Evolutionary conservation across 2,888 invertebrate genomes (phyloP), one percentile per base, ranked within the genome.

Genomic region (Nemotelus nigrinus): DNA sequence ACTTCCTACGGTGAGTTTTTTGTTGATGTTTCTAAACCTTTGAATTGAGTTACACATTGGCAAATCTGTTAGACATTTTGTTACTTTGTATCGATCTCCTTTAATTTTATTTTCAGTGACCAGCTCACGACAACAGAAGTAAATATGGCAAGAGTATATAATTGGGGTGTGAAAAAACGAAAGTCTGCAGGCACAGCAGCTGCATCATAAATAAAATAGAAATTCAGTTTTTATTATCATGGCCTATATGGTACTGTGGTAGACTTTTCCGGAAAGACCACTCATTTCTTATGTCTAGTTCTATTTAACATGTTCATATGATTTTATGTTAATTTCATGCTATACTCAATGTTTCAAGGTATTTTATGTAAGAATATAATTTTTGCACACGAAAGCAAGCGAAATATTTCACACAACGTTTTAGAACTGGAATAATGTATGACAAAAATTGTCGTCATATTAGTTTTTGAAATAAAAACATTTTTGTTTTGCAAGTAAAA

Each of bases 111-210:
- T 76, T 78, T n/a, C 86, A 94, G 98, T 84, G 98, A 99, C 89
- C 99, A 99, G 88, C 94, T 96, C 84, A 99, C 99, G 25, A 99
- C 98, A 41, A 96, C 97, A 65, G 99, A 99, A 92, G 99, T 99
- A 44, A 99, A 98, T 87, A 98, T 99, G 96, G 98, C 99, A 48
- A 90, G 99, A 85, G 96, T 99, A 44, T 98, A 96, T 87, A 99
- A 99, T 87, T 98, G 98, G 98, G 96, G 98, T 88, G 97, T 99
- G 2, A 98, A 97, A 87, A 91, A 93, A 84, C 92, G 96, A 81
- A 94, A 96, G 87, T 92, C 94, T 57, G 92, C 91, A 58, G 92
- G 92, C 84, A 88, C 88, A 44, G 64, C 77, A 2, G 76, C 77
- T 25, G 48, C 67, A 47, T 68, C 76, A 57, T 76, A 76, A 76